Evolutionary conservation across 2,113 vertebrate species (phyloP).

Genomic region (Zonotrichia leucophrys): DNA sequence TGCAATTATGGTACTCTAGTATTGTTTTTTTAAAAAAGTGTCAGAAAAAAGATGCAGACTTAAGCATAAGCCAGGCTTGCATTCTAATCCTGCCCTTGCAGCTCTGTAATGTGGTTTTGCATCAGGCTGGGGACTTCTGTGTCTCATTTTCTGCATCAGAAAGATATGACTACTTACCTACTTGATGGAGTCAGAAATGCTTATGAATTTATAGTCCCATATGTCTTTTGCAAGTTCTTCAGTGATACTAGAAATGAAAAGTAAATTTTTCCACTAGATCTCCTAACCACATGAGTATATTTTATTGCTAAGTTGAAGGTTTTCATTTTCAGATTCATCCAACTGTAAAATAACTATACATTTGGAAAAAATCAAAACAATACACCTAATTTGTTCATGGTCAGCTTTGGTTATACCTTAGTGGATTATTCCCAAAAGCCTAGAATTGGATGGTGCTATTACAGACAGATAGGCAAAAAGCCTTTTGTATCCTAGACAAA

Average conservation of each 20-base stretch:
- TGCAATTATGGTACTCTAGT: not conserved
- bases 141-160: conserved; percentile 18
- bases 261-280: conserved; percentile 38
- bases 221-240: conserved; percentile 27
- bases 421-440: not conserved
- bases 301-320: conserved; percentile 37
- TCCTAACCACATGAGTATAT: conserved; percentile 9
- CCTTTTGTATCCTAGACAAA: conserved; percentile 31
- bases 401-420: conserved; percentile 36
- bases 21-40: not conserved
- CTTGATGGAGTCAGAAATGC: conserved; percentile 40
- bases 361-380: conserved; percentile 49
- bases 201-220: conserved; percentile 28
- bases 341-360: conserved; percentile 41
- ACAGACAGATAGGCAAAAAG: not conserved
- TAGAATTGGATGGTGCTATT: not conserved
- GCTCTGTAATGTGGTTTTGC: not conserved
- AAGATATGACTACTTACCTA: conserved; percentile 14
- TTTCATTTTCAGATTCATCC: conserved; percentile 55
- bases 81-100: not conserved
- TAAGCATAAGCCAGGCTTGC: not conserved
- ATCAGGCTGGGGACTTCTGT: not conserved
- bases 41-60: not conserved
- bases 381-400: not conserved
- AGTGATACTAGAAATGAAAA: conserved; percentile 18